Base-by-base conservation (phyloP, 2,888 invertebrate genomes). In the Odontothrips loti region DNA sequence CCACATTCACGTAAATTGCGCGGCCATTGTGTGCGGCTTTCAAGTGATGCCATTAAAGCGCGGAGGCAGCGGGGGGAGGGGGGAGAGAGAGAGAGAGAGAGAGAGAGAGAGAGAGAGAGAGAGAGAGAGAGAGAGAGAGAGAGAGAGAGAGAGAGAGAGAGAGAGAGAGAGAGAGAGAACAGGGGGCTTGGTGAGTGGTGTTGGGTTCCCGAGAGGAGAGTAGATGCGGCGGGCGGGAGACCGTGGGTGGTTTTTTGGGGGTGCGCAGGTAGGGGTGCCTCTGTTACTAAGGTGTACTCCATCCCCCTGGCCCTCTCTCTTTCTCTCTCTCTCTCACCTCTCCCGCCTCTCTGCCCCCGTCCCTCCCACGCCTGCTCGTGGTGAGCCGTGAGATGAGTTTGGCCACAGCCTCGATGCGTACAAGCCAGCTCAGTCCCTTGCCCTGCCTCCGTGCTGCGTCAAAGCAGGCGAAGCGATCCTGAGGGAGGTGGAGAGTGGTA, bases 101-200 rank as follows among this genome's bases (percentile, higher is more conserved):
- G 15, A 78, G 17, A 47, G 47, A 47, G 78, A n/a, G n/a, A n/a
- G n/a, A n/a, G n/a, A n/a, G n/a, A n/a, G n/a, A n/a, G n/a, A n/a
- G n/a, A n/a, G n/a, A n/a, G n/a, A n/a, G n/a, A n/a, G n/a, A n/a
- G n/a, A n/a, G n/a, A 80, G 58, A 80, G 63, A 58, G 43, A n/a
- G 47, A 27, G 63, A 80, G 8, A 80, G 63, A 80, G 80, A 63
- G 80, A 80, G 58, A 23, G 47, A 68, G 34, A 68, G 58, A 51
- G 80, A 80, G 58, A 80, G 80, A 75, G 68, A 43, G 75, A 75
- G 80, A 75, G 75, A 75, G 80, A 75, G 80, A 43, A n/a, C n/a
- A n/a, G n/a, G 80, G 23, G 43, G 6, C 23, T 43, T n/a, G n/a
- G n/a, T n/a, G 34, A 43, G 47, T 17, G 23, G 23, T 34, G 47